Percentiles rank a stretch among this genome's conserved stretches.
phyloP scores from a whole-genome alignment of 2,888 invertebrate genomes.

The Horisme vitalbata region DNA sequence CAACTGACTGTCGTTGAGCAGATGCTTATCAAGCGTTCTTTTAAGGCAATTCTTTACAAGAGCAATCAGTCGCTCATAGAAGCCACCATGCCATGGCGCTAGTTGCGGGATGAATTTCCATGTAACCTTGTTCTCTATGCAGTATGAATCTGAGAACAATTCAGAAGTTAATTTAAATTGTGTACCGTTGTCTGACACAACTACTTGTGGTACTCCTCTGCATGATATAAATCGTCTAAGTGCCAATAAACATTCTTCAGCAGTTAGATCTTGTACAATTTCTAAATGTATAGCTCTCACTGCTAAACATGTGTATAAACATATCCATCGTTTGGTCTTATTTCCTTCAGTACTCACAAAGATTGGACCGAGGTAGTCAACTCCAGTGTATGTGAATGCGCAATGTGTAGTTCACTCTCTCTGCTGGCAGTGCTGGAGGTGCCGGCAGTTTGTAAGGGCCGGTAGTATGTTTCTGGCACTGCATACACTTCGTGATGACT shows the following conservation, averaged over 20 bases:
- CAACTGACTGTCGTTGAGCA: no score
- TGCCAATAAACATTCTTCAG: no score
- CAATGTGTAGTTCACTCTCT: no score
- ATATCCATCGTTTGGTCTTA: slow-evolving; percentile 23
- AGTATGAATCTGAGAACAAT: background rate
- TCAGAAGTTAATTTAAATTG: no score
- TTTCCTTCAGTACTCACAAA: background rate
- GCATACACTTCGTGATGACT: no score
- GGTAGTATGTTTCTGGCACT: no score
- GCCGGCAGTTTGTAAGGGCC: no score
- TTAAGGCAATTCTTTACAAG: no score
- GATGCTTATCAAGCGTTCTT: no score
- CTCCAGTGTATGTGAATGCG: no score
- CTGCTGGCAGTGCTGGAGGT: no score
- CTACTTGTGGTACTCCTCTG: slow-evolving; percentile 18
- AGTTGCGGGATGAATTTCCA: slow-evolving; percentile 31
- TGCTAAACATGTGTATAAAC: slow-evolving; percentile 26
- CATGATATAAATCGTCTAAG: slow-evolving; percentile 19
- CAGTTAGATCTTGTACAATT: slow-evolving; percentile 17
- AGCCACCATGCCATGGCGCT: slow-evolving; percentile 32
- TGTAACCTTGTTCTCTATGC: slow-evolving; percentile 9
- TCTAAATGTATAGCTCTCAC: slow-evolving; percentile 23
- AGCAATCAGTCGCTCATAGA: slow-evolving; percentile 29
- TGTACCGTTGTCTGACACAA: no score
- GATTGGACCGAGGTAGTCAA: slow-evolving; percentile 2